Evolutionary conservation across 2,113 vertebrate species (phyloP).

Genomic region (Brachypteracias leptosomus): DNA sequence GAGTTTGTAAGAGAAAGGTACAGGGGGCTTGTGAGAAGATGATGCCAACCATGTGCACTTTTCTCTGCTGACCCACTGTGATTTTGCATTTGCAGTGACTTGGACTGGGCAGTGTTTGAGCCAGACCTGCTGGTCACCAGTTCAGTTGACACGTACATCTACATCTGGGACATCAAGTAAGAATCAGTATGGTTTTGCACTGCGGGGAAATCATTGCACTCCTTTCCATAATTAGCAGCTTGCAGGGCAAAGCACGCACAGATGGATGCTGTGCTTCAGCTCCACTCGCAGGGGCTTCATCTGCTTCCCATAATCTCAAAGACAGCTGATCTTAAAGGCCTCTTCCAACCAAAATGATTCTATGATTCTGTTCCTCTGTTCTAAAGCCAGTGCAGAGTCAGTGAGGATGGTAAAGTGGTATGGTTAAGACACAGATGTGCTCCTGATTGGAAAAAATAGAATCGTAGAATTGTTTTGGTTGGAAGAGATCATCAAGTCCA

Average conservation of each 20-base stretch:
- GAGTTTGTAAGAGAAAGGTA: not conserved
- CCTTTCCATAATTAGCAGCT: not conserved
- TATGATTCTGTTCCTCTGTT: not conserved
- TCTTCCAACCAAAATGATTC: not conserved
- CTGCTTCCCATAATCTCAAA: not conserved
- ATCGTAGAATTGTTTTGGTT: not conserved
- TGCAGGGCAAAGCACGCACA: not conserved
- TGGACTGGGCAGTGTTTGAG: conserved; percentile 98
- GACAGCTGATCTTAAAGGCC: not conserved
- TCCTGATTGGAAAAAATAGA: not conserved
- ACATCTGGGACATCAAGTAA: conserved; percentile 99
- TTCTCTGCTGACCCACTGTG: not conserved
- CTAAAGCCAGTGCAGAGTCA: not conserved
- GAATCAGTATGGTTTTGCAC: not conserved
- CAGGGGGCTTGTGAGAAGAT: not conserved
- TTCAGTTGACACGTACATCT: conserved; percentile 98
- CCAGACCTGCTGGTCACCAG: conserved; percentile 93
- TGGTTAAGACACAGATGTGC: not conserved
- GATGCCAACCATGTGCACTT: not conserved
- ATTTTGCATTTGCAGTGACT: conserved; percentile 79
- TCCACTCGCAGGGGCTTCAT: not conserved
- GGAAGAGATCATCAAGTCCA: not conserved
- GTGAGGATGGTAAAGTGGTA: not conserved
- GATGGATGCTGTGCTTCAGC: not conserved
- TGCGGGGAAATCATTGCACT: not conserved